phyloP scores from a whole-genome alignment of 2,113 vertebrate genomes.

The Polypterus senegalus region DNA sequence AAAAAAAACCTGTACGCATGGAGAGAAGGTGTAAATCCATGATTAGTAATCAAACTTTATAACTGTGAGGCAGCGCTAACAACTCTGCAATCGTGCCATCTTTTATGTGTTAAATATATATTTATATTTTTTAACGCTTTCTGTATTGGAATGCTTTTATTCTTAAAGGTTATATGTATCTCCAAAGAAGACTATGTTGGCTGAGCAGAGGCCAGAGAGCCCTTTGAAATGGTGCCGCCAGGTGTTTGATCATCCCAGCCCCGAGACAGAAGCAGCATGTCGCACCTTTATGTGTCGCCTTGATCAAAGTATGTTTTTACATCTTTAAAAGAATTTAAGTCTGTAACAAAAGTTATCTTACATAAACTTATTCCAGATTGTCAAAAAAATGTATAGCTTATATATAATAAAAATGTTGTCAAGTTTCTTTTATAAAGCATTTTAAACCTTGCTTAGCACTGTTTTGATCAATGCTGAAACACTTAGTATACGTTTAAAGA shows the following conservation, averaged over 20 bases:
- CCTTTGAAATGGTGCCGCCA: conserved; percentile 77
- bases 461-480: no score
- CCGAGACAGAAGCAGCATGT: conserved; percentile 76
- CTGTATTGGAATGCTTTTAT: conserved; percentile 1
- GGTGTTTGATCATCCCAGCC: conserved; percentile 72
- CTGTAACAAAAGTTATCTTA: background rate
- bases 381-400: no score
- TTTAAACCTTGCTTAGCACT: no score
- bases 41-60: no score
- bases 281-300: conserved; percentile 63
- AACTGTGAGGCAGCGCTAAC: no score
- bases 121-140: background rate
- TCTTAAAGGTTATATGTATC: conserved; percentile 69
- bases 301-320: conserved; percentile 59
- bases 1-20: no score
- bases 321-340: background rate
- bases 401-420: no score
- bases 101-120: background rate
- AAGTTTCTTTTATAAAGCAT: no score
- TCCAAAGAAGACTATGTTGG: conserved; percentile 54
- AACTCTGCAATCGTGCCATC: no score
- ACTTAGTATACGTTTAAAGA: no score
- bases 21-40: no score
- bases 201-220: conserved; percentile 48
- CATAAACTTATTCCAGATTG: no score